Conservation (phyloP, 2,888 invertebrate genomes). For the Diarsia dahlii region DNA sequence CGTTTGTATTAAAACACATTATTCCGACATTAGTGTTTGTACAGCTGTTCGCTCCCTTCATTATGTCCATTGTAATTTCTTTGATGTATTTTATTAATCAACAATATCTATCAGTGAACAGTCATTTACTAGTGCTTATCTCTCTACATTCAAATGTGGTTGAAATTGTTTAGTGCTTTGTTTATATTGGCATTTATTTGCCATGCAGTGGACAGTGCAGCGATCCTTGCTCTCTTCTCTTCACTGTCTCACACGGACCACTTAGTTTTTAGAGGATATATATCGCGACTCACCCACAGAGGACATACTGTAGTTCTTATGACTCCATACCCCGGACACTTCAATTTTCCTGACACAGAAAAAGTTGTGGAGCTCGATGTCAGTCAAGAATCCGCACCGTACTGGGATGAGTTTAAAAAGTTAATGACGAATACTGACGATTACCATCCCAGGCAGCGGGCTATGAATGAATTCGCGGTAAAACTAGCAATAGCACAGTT, state of each 20-base stretch:
- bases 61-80: conserved; percentile 51
- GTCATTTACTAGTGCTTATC: conserved; percentile 59
- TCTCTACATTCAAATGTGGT: conserved; percentile 68
- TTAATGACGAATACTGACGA: conserved; percentile 83
- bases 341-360: conserved; percentile 79
- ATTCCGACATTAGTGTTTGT: conserved; percentile 70
- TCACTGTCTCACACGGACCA: conserved; percentile 86
- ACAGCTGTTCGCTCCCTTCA: conserved; percentile 69
- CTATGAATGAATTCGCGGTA: conserved; percentile 79
- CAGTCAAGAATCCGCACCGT: conserved; percentile 78
- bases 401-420: conserved; percentile 82
- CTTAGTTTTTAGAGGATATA: conserved; percentile 82
- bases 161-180: conserved; percentile 65
- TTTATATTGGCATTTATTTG: conserved; percentile 68
- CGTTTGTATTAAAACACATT: conserved; percentile 45
- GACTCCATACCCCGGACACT: conserved; percentile 87
- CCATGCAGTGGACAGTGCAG: conserved; percentile 74
- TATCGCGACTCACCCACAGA: conserved; percentile 78
- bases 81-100: conserved; percentile 64
- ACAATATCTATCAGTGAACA: conserved; percentile 41
- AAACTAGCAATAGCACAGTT: conserved; percentile 84
- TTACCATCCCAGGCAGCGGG: conserved; percentile 76
- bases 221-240: conserved; percentile 84
- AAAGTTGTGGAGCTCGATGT: conserved; percentile 84
- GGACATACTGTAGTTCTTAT: conserved; percentile 84